Evolutionary conservation across 2,888 invertebrate species (phyloP), one percentile per base, ranked within the genome.

Genomic region (Camponotus fellah): DNA sequence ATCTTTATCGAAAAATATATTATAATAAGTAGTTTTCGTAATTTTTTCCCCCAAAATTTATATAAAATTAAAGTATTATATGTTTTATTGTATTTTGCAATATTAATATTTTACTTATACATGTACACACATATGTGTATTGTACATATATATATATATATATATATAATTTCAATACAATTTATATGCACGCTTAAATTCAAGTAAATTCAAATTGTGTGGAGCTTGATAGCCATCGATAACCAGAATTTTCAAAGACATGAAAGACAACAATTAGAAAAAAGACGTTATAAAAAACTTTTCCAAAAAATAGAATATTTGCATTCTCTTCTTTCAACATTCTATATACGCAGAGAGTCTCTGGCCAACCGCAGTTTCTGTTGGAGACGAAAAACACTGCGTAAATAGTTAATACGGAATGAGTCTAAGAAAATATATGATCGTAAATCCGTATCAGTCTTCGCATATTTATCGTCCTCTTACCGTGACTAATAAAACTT

Each of bases 401-500:
- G 21, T 8, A 12, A 60, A 32, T 3, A 12, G 34, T 34, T 14
- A 4, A 60, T 43, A 56, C 10, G 14, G 43, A 66, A 40, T 12
- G 26, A 77, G n/a, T 68, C 43, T 58, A 17, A 79, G 21, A 69
- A 79, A 60, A 66, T 77, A 79, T 26, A 26, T 26, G 26, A 26
- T 69, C 58, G 10, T 43, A 40, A 69, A 12, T 34, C 17, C 66
- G 40, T 40, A 56, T 77, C 40, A 68, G 40, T 77, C 68, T 77
- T 62, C 56, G 43, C 66, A 14, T 34, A 21, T 26, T 40, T 69
- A n/a, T 69, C 21, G 17, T 56, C 58, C 10, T 26, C 26, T 32
- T 49, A 60, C 65, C 12, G 46, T 46, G 14, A 21, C 60, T 32
- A 69, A 17, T 49, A 46, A 71, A 34, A 77, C 37, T 6, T 53